Base-by-base conservation (phyloP, 2,113 vertebrate genomes). In the Xenopus borealis region DNA sequence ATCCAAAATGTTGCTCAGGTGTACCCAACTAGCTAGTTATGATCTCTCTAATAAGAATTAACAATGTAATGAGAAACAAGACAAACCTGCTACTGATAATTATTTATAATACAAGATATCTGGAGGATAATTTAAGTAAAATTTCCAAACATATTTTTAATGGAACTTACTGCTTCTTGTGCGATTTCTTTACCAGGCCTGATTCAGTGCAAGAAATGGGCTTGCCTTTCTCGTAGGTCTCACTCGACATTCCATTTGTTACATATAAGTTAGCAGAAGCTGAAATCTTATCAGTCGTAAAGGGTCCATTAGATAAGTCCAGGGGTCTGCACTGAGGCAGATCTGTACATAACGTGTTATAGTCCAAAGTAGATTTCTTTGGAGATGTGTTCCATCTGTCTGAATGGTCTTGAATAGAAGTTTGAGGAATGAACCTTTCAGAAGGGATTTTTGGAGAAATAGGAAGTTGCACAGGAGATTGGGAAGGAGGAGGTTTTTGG, bases 101-200 rank as follows among this genome's bases (percentile, higher is more conserved):
- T 40, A 40, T 40, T 40, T 40, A 40, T 40, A 9, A 40, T 40
- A 40, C 33, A 40, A 40, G 33, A 40, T 40, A 9, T 6, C 33
- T 40, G 33, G 6, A 40, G 33, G 33, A 40, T 40, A 40, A 9
- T 40, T 40, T 3, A 6, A 40, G 33, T 40, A 40, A 6, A 2
- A 7, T 40, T 40, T 40, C 33, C 33, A 40, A 40, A 40, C 33
- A 40, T 40, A 40, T 40, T 40, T 50, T 50, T 40, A 67, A 10
- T 10, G 80, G 10, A 83, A 92, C 91, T 5, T 88, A 92, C 91
- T 90, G 89, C 59, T 87, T 80, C 61, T 78, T 91, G 52, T 85
- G 72, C 50, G 82, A 10, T 17, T 85, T 92, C 78, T 83, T 90
- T 7, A 87, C 66, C 12, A 90, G 88, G 0, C 50, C 80, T 0